These are phyloP conservation scores for Pangasius djambal DNA, from an alignment of 2,797 vertebrate genomes.

Conservation along the genomic window DNA sequence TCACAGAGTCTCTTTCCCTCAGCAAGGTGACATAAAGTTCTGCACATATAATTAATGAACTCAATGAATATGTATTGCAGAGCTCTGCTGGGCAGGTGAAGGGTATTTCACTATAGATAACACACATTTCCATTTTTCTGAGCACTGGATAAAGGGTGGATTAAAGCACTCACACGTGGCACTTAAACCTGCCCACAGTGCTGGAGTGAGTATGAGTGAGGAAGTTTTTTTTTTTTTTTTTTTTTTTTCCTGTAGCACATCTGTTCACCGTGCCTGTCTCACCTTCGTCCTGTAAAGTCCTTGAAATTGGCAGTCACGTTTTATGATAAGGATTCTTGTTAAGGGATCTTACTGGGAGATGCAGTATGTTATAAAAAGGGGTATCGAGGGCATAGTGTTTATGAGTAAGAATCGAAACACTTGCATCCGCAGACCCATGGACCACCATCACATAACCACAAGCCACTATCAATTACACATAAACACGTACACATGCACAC, in stretches of 20 bases:
- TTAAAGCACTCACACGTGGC: conserved; percentile 24
- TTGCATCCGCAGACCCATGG: conserved; percentile 38
- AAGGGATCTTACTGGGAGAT: background rate
- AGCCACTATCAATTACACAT: conserved; percentile 40
- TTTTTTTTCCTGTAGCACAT: conserved; percentile 4
- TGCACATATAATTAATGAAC: conserved; percentile 34
- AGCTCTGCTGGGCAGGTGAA: conserved; percentile 32
- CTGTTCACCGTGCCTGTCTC: conserved; percentile 1
- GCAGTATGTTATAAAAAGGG: background rate
- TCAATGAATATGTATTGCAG: conserved; percentile 48
- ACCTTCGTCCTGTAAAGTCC: background rate
- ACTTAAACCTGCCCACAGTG: conserved; percentile 4
- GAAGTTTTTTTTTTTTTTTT: background rate
- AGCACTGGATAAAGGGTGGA: conserved; percentile 25
- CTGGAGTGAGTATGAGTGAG: conserved; percentile 1
- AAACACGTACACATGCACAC: conserved; percentile 11
- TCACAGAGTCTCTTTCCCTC: conserved; percentile 42
- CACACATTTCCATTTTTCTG: conserved; percentile 38
- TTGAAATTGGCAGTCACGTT: conserved; percentile 11
- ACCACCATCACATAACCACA: conserved; percentile 36
- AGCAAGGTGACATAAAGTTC: conserved; percentile 39
- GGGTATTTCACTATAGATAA: conserved; percentile 43
- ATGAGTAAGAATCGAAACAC: background rate
- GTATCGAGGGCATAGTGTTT: background rate
- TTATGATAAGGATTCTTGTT: conserved; percentile 7